Base-by-base conservation (phyloP, 2,113 vertebrate species). In the Thinocorus orbignyianus region DNA sequence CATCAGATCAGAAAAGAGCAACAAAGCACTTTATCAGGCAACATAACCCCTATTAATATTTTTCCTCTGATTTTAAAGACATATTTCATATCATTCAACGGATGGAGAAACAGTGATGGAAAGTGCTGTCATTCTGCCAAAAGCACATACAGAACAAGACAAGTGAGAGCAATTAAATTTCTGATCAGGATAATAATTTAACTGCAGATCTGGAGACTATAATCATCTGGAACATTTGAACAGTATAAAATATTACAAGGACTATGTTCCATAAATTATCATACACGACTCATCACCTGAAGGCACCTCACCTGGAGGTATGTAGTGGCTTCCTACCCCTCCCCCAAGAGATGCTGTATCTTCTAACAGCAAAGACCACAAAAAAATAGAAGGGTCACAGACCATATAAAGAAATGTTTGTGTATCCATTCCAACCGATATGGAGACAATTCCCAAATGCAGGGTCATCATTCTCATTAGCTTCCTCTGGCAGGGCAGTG, bases 121-220 rank as follows among this genome's bases (percentile, higher is more conserved):
- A 92, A 92, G 87, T 74, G 46, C 55, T 96, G 96, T 96, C 94
- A 93, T 85, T 80, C 69, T 94, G 95, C 95, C 96, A 97, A 94
- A 90, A 94, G 73, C 93, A 71, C 49, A 71, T 58, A 85, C 46
- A 93, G 91, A 96, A 78, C 46, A 96, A 96, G 93, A 97, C 90
- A 97, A 95, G 96, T 94, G 96, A 97, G 87, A 92, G 92, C 87
- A 96, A 95, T 97, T 94, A 97, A 92, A 93, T 95, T 96, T 94
- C 92, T 96, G 95, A 97, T 96, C 92, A 96, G 91, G 85, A 92
- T 94, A 95, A 94, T 96, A 97, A 96, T 95, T 97, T 97, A 95
- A 86, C 89, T 58, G 85, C 62, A 93, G 82, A 92, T 96, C 91
- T 94, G 57, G 92, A 83, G 80, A 94, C 91, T 93, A 85, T 87